Evolutionary conservation across 1,140 invertebrate species (phyloP).

Genomic region (Drosophila setifemur): DNA sequence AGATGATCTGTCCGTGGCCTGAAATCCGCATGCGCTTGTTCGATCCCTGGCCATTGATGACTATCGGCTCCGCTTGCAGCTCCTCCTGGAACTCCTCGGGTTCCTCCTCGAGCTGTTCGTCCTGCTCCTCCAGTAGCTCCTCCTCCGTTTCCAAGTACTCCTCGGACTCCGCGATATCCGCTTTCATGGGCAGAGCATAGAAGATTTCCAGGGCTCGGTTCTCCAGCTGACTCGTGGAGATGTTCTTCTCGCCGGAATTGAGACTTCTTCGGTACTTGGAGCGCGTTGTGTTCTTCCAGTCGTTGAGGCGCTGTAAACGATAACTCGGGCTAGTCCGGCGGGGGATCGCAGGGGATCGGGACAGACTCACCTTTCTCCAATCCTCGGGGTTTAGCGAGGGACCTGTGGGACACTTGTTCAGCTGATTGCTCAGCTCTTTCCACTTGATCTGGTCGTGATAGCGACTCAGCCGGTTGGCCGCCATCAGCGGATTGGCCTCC

Average conservation of each 20-base stretch:
- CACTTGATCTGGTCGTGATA: constrained; percentile 66
- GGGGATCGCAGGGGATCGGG: neutral
- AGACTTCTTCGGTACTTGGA: constrained; percentile 69
- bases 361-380: constrained; percentile 69
- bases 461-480: constrained; percentile 57
- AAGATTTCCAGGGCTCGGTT: constrained; percentile 64
- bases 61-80: neutral
- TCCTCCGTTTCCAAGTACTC: constrained; percentile 39
- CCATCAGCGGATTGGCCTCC: constrained; percentile 71
- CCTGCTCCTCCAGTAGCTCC: constrained; percentile 13
- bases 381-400: constrained; percentile 74
- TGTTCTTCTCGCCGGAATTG: constrained; percentile 43
- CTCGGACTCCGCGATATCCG: constrained; percentile 23
- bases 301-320: constrained; percentile 62
- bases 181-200: neutral
- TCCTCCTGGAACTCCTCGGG: neutral
- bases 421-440: constrained; percentile 67
- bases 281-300: constrained; percentile 78
- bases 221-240: constrained; percentile 56
- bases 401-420: constrained; percentile 66
- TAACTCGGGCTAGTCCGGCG: neutral
- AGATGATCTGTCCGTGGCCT: constrained; percentile 38
- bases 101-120: neutral
- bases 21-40: neutral
- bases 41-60: neutral